These are phyloP conservation scores for Pycnonotus jocosus DNA, from an alignment of 2,113 vertebrate species.

Conservation along the genomic window DNA sequence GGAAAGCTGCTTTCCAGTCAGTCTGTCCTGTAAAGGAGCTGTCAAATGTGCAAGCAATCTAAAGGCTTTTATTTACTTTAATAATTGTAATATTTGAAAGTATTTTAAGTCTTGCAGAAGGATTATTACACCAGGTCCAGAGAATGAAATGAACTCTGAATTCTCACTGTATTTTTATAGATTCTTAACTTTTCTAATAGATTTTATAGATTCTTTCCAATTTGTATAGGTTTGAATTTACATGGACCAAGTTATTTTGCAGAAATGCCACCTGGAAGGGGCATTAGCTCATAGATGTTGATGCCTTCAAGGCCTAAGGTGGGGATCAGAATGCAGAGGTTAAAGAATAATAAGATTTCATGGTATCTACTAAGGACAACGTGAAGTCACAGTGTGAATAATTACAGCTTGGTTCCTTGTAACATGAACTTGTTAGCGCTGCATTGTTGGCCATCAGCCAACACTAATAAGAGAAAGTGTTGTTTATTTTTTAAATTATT, in stretches of 20 bases:
- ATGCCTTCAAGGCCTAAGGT: not conserved
- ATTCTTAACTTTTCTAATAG: not conserved
- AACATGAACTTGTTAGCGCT: not conserved
- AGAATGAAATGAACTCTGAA: not conserved
- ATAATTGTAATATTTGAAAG: not conserved
- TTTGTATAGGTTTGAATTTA: not conserved
- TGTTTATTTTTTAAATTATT: not conserved
- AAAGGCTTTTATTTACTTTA: not conserved
- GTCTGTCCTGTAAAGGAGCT: not conserved
- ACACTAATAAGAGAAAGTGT: not conserved
- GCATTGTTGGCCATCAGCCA: not conserved
- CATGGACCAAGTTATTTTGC: not conserved
- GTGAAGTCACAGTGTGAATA: not conserved
- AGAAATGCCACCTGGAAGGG: not conserved
- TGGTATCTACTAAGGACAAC: not conserved
- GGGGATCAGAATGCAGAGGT: not conserved
- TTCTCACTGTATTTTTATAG: not conserved
- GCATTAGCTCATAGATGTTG: fast-evolving
- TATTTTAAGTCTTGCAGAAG: not conserved
- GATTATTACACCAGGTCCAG: not conserved
- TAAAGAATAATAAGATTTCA: not conserved
- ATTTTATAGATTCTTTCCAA: not conserved
- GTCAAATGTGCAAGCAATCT: not conserved
- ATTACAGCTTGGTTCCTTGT: not conserved
- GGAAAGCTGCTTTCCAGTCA: not conserved